Evolutionary conservation across 1,140 invertebrate genomes (phyloP).

Genomic region (Lasaia peninsularis): DNA sequence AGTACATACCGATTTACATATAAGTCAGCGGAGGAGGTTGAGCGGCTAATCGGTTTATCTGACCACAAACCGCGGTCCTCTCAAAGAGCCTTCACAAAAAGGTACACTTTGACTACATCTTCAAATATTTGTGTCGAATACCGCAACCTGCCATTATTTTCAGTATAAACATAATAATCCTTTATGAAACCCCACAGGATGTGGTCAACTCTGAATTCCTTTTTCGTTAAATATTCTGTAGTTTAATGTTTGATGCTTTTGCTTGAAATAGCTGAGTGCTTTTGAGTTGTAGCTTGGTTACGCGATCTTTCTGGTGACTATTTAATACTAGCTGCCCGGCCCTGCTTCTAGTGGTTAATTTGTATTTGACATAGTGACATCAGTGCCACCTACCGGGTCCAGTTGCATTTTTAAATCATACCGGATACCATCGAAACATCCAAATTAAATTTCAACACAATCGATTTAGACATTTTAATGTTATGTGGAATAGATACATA

Average conservation of each 20-base stretch:
- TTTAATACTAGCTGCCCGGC: too few relatives aligned
- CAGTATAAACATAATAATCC: constrained; percentile 71
- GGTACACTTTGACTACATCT: constrained; percentile 65
- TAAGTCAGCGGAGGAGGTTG: not conserved
- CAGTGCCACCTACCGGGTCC: too few relatives aligned
- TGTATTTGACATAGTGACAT: too few relatives aligned
- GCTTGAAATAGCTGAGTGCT: constrained; percentile 15
- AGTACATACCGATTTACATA: not conserved
- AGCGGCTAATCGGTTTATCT: constrained; percentile 62
- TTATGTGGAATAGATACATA: too few relatives aligned
- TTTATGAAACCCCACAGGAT: constrained; percentile 38
- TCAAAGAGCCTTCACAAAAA: constrained; percentile 68
- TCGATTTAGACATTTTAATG: too few relatives aligned
- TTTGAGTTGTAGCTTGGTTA: too few relatives aligned
- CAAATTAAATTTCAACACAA: too few relatives aligned
- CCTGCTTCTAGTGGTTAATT: too few relatives aligned
- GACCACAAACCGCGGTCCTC: constrained; percentile 57
- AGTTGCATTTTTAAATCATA: too few relatives aligned
- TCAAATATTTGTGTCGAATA: constrained; percentile 68
- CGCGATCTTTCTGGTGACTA: too few relatives aligned
- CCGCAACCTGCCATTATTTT: constrained; percentile 70
- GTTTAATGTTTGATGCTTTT: constrained; percentile 22
- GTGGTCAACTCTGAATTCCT: constrained; percentile 30
- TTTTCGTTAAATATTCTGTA: constrained; percentile 25
- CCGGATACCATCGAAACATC: too few relatives aligned